Conservation (phyloP, 2,888 invertebrate genomes). For the Drosophila algonquin region DNA sequence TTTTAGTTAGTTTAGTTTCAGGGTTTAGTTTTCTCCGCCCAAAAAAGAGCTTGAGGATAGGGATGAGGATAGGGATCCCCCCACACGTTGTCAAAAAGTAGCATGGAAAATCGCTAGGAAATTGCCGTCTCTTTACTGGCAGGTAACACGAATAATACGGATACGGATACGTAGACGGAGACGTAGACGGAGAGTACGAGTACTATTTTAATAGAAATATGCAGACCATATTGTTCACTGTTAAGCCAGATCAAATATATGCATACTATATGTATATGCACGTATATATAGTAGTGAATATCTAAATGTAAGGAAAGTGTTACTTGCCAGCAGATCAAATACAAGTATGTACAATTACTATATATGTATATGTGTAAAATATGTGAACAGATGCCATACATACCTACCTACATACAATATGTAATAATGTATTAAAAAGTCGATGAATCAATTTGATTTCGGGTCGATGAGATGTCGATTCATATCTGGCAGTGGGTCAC, state of each 20-base stretch:
- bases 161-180: background rate
- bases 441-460: slow-evolving; percentile 4
- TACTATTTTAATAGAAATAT: slow-evolving; percentile 28
- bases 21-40: slow-evolving; percentile 31
- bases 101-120: slow-evolving; percentile 15
- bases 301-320: slow-evolving; percentile 15
- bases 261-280: background rate
- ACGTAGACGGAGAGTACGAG: background rate
- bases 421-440: slow-evolving; percentile 6
- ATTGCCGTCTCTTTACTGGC: slow-evolving; percentile 35
- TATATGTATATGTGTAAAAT: slow-evolving; percentile 13
- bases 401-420: slow-evolving; percentile 17
- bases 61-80: slow-evolving; percentile 35
- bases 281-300: background rate
- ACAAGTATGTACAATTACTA: slow-evolving; percentile 9
- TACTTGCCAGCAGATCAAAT: slow-evolving; percentile 39
- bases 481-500: too few species aligned
- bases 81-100: background rate
- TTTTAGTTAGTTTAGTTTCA: slow-evolving; percentile 29
- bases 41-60: slow-evolving; percentile 28
- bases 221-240: slow-evolving; percentile 26
- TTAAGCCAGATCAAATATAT: slow-evolving; percentile 8
- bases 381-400: slow-evolving; percentile 24
- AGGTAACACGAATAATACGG: slow-evolving; percentile 10
- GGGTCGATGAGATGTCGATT: background rate